Percentiles rank a stretch among this genome's conserved stretches.
Conservation (phyloP, 2,888 invertebrate genomes). For the Rhodophaea formosa region DNA sequence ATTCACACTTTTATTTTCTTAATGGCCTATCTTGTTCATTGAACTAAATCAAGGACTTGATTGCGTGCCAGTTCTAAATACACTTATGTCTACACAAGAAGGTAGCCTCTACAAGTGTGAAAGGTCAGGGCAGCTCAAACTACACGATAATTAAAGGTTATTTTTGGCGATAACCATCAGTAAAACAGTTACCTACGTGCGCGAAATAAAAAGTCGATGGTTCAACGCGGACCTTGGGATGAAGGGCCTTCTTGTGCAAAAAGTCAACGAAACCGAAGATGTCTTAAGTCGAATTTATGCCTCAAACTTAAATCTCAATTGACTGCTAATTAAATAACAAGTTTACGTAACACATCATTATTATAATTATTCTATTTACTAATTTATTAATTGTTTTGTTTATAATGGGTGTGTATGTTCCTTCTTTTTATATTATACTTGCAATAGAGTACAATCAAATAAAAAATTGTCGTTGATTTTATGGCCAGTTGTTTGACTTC, state of each 20-base stretch:
- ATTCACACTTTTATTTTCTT: too few relatives aligned
- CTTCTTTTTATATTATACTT: too few relatives aligned
- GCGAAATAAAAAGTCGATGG: slow-evolving; percentile 72
- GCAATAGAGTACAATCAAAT: too few relatives aligned
- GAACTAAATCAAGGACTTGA: too few relatives aligned
- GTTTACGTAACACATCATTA: not conserved
- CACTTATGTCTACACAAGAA: slow-evolving; percentile 49
- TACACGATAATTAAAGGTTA: slow-evolving; percentile 80
- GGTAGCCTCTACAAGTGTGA: slow-evolving; percentile 59
- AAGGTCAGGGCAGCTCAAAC: slow-evolving; percentile 78
- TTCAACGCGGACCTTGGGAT: slow-evolving; percentile 61
- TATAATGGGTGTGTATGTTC: not conserved
- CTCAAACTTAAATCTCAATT: slow-evolving; percentile 13
- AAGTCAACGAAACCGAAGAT: slow-evolving; percentile 58
- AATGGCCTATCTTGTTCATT: too few relatives aligned
- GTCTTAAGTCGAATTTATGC: slow-evolving; percentile 36
- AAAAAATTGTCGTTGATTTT: too few relatives aligned
- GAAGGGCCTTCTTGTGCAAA: slow-evolving; percentile 59
- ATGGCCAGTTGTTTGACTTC: too few relatives aligned
- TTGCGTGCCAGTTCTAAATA: slow-evolving; percentile 41
- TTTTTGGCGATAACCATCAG: slow-evolving; percentile 80
- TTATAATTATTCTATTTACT: not conserved
- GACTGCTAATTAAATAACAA: slow-evolving; percentile 12
- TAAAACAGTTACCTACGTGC: slow-evolving; percentile 75
- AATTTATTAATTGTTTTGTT: not conserved